Conservation (phyloP, 2,113 vertebrate genomes). For the Callocephalon fimbriatum region DNA sequence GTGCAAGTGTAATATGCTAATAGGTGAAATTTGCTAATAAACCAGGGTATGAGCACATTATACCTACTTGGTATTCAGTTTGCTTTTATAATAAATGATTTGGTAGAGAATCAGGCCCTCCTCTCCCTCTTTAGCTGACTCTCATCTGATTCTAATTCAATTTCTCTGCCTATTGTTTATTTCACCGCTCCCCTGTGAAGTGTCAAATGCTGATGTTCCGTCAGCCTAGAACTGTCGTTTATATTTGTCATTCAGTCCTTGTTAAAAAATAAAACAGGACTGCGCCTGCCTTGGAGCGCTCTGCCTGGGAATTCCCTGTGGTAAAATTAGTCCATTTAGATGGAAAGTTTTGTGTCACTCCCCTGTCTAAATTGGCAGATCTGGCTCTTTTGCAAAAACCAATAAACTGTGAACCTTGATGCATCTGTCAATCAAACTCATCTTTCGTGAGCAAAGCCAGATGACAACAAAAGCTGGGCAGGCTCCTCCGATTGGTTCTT, state of each 20-base stretch:
- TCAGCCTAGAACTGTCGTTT: constrained; percentile 88
- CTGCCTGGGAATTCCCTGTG: constrained; percentile 90
- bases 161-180: constrained; percentile 89
- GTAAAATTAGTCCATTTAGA: constrained; percentile 94
- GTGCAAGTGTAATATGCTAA: background rate
- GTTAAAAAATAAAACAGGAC: constrained; percentile 87
- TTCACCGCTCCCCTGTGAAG: constrained; percentile 89
- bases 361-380: constrained; percentile 94
- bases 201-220: constrained; percentile 88
- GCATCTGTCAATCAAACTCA: constrained; percentile 91
- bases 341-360: constrained; percentile 95
- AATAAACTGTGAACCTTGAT: constrained; percentile 95
- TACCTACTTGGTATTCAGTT: constrained; percentile 49
- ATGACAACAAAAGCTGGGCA: constrained; percentile 86
- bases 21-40: constrained; percentile 19
- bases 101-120: constrained; percentile 47
- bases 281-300: constrained; percentile 80
- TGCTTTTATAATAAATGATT: constrained; percentile 48
- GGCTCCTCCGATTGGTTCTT: constrained; percentile 82
- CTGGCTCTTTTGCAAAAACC: constrained; percentile 91
- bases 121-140: constrained; percentile 66
- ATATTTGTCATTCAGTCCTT: constrained; percentile 93
- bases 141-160: constrained; percentile 86
- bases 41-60: constrained; percentile 8
- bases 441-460: constrained; percentile 85